Evolutionary conservation across 2,888 invertebrate species (phyloP).

Genomic region (Nematopogon swammerdamellus): DNA sequence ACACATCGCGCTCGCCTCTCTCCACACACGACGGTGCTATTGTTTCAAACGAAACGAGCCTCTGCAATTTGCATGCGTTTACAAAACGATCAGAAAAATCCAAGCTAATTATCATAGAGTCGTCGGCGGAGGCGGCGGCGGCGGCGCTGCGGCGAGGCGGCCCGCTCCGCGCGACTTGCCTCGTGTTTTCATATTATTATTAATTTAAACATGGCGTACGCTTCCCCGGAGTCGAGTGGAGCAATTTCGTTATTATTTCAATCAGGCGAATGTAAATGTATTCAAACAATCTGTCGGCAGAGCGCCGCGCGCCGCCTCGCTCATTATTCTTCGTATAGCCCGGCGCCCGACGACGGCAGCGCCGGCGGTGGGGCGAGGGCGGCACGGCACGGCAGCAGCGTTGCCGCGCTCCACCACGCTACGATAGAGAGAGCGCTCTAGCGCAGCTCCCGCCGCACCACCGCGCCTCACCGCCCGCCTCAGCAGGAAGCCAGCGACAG

Average conservation of each 20-base stretch:
- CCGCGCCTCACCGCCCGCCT: no score
- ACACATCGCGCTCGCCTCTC: no score
- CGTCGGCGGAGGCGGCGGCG: no score
- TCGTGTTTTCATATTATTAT: slow-evolving; percentile 52
- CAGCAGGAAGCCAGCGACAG: no score
- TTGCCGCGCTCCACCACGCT: no score
- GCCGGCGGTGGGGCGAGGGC: no score
- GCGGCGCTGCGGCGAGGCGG: no score
- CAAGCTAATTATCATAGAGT: slow-evolving; percentile 42
- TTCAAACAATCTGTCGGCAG: slow-evolving; percentile 21
- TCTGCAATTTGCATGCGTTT: slow-evolving; percentile 24
- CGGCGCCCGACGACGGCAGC: no score
- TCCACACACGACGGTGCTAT: no score
- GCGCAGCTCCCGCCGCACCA: no score
- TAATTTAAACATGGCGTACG: slow-evolving; percentile 53
- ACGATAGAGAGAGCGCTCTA: no score
- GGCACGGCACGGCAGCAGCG: no score
- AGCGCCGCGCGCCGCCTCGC: background rate
- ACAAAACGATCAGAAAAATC: slow-evolving; percentile 23
- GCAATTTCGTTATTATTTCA: slow-evolving; percentile 59
- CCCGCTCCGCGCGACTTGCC: slow-evolving; percentile 24
- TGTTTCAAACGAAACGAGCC: slow-evolving; percentile 1
- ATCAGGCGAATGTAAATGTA: slow-evolving; percentile 58
- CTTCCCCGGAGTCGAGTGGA: slow-evolving; percentile 42
- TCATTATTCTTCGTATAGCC: background rate